Base-by-base conservation (phyloP, 2,113 vertebrate species). In the Chascanopsetta lugubris region DNA sequence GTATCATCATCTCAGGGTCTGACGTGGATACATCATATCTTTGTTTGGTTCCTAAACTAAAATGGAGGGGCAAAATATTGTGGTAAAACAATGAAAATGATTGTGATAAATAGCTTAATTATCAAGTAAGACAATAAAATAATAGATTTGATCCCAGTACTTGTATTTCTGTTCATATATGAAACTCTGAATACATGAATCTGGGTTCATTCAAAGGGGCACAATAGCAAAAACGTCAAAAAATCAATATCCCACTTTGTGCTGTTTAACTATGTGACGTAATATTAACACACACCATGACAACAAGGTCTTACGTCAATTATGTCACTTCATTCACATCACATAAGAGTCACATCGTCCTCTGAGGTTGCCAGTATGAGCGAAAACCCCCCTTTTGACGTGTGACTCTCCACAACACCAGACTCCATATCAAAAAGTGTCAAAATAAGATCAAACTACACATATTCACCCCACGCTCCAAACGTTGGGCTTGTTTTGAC, bases 321-420 rank as follows among this genome's bases (percentile, higher is more conserved):
- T 50, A 36, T 68, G 69, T 67, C 61, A 58, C 60, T 62, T 74
- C 55, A 72, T 18, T 79, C 55, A 24, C 54, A 47, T 67, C 67
- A 25, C 8, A 73, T 42, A 77, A 56, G 62, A 21, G 43, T 68
- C 75, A 56, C 7, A 63, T 72, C 64, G 74, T 47, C 66, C 2
- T 50, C 32, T 29, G 6, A 32, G 66, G 85, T 83, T 89, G 87
- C 85, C 87, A 87, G 59, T 63, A 17, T n/a, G 26, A 54, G 1
- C 49, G 3, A n/a, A 79, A 84, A 62, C 27, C 60, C 85, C 85
- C 65, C 68, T 26, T 80, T 63, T 70, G 9, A 69, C 29, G 18
- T 4, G 18, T 9, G n/a, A n/a, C n/a, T n/a, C 30, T 25, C 11
- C 40, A 18, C 21, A 21, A 9, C 2, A 53, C 18, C 45, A 46